phyloP scores from a whole-genome alignment of 2,888 invertebrate species.

The Muschampia plurimacula region DNA sequence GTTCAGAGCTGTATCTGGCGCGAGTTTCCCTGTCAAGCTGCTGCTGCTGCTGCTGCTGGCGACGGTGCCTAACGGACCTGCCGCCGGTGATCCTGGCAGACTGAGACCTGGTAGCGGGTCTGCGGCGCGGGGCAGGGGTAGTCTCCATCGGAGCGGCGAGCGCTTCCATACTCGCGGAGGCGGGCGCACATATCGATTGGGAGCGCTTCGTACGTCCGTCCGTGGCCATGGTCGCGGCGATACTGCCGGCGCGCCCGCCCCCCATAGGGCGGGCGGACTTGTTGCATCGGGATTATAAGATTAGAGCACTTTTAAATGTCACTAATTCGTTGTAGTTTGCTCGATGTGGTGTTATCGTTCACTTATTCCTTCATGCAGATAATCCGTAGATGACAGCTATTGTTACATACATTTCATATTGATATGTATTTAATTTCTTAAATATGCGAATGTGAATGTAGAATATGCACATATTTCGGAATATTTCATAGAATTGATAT shows the following conservation, averaged over 20 bases:
- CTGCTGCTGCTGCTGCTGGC: slow-evolving; percentile 78
- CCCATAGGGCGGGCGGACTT: slow-evolving; percentile 59
- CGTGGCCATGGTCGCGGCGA: slow-evolving; percentile 86
- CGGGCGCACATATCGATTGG: slow-evolving; percentile 90
- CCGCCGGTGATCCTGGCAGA: slow-evolving; percentile 90
- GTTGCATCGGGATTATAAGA: slow-evolving; percentile 73
- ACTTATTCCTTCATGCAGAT: background rate
- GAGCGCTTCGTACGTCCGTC: slow-evolving; percentile 89
- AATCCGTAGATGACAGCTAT: background rate
- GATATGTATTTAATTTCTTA: too few species aligned
- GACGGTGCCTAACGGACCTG: slow-evolving; percentile 82
- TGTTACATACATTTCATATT: too few species aligned
- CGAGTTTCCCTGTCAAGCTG: slow-evolving; percentile 82
- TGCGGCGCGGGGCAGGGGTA: slow-evolving; percentile 86
- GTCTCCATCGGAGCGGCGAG: slow-evolving; percentile 83
- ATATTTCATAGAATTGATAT: too few species aligned
- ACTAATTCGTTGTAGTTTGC: slow-evolving; percentile 47
- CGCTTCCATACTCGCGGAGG: slow-evolving; percentile 89
- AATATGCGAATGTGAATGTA: too few species aligned
- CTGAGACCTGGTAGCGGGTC: slow-evolving; percentile 91
- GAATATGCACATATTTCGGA: too few species aligned
- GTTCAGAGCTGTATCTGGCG: slow-evolving; percentile 88
- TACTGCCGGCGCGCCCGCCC: slow-evolving; percentile 65
- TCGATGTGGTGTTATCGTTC: slow-evolving; percentile 36
- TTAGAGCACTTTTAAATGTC: slow-evolving; percentile 69